Evolutionary conservation across 2,113 vertebrate species (phyloP), one percentile per base, ranked within the genome.

Genomic region (Castor canadensis): DNA sequence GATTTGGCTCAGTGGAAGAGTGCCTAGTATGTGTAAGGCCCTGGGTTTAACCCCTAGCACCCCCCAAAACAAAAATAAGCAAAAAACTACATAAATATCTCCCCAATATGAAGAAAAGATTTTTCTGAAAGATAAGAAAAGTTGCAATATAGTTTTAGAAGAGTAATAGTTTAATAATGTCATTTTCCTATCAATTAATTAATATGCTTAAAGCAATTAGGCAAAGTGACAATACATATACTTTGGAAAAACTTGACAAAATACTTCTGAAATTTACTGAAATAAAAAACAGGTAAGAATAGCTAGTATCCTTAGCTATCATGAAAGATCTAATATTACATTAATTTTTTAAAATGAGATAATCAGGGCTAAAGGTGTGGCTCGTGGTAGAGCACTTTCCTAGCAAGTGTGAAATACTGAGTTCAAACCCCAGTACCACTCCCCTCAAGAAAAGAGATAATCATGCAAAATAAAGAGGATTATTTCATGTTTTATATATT

Each of bases 41-140:
- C 69, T 71, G 38, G 38, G 22, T 11, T 71, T 35, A 71, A 11
- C 40, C 7, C 30, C 47, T 76, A 76, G 30, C 47, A 35, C 62
- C 13, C 26, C 28, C 0, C 10, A 64, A 32, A 64, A 9, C 52
- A 52, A 52, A 52, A 52, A 15, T 12, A 30, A 64, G 30, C 62
- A 64, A 11, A 64, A 64, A 60, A 60, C 28, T 6, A 60, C 16
- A 69, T 16, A 20, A 40, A 22, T n/a, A n/a, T 40, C 38, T 66
- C 13, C 67, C 12, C n/a, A 84, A 30, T 67, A 67, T 30, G 3
- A 81, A 86, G 12, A 81, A 73, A 75, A 47, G 71, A 80, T 86
- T 60, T 86, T 86, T 28, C 58, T 73, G 20, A 95, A 73, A 95
- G 47, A 90, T 58, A 47, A 71, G 45, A 92, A 71, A 90, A 88